Percentiles rank a stretch among this genome's conserved stretches.
phyloP scores from a whole-genome alignment of 2,888 invertebrate species.

The Hirtodrosophila trivittata region DNA sequence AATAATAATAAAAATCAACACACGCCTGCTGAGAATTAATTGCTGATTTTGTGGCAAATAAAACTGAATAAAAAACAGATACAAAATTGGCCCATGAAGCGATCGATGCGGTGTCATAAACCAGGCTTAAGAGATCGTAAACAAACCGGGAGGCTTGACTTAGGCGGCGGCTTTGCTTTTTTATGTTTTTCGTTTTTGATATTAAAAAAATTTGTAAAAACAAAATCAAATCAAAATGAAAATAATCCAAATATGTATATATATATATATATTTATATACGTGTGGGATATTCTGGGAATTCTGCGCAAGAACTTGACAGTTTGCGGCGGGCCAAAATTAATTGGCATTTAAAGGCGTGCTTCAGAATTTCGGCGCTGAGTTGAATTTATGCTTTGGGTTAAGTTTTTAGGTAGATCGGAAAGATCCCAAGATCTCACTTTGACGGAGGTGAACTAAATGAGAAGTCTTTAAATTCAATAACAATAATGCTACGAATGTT shows the following conservation, averaged over 20 bases:
- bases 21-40: conserved; percentile 66
- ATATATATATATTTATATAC: conserved; percentile 23
- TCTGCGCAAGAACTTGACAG: conserved; percentile 54
- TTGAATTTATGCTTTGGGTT: conserved; percentile 36
- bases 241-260: conserved; percentile 5
- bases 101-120: conserved; percentile 73
- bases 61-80: conserved; percentile 16
- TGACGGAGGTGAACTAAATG: conserved; percentile 21
- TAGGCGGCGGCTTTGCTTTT: conserved; percentile 42
- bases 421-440: background rate
- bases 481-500: too few species aligned
- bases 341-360: conserved; percentile 70
- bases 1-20: conserved; percentile 53
- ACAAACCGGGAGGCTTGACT: conserved; percentile 41
- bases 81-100: conserved; percentile 40
- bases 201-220: conserved; percentile 53
- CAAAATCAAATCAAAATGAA: conserved; percentile 36
- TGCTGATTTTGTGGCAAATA: conserved; percentile 63
- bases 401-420: background rate
- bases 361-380: conserved; percentile 37
- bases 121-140: conserved; percentile 69
- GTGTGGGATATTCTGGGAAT: conserved; percentile 60
- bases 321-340: conserved; percentile 56
- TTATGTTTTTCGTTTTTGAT: conserved; percentile 39
- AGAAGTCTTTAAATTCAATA: too few species aligned